Conservation (phyloP, 2,797 vertebrate genomes). For the Naso thynnoides region DNA sequence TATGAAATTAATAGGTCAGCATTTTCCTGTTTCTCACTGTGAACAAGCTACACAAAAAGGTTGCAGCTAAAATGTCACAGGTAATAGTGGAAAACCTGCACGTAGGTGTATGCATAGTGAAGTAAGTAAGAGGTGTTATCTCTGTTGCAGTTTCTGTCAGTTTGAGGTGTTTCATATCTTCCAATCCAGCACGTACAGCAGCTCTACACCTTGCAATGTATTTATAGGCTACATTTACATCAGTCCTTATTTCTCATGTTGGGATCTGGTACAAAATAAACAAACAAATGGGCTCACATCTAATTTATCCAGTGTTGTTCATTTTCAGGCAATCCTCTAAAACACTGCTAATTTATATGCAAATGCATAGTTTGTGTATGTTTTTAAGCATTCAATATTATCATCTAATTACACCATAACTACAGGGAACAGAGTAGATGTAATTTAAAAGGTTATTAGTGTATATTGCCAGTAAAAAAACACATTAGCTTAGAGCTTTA, state of each 20-base stretch:
- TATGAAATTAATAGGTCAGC: slow-evolving; percentile 16
- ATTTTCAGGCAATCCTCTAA: slow-evolving; percentile 22
- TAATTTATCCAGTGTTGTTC: slow-evolving; percentile 22
- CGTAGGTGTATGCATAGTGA: background rate
- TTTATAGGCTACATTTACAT: slow-evolving; percentile 8
- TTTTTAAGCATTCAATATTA: slow-evolving; percentile 44
- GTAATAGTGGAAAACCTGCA: background rate
- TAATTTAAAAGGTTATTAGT: slow-evolving; percentile 68
- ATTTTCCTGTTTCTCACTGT: slow-evolving; percentile 40
- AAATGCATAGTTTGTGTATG: slow-evolving; percentile 32
- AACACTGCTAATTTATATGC: slow-evolving; percentile 29
- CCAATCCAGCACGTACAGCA: background rate
- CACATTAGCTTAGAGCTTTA: slow-evolving; percentile 65
- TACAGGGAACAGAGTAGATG: slow-evolving; percentile 27
- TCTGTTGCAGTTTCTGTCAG: background rate
- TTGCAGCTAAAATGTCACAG: slow-evolving; percentile 25
- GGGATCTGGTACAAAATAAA: background rate
- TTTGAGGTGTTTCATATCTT: slow-evolving; percentile 1
- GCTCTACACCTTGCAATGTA: background rate
- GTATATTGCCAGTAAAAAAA: slow-evolving; percentile 61
- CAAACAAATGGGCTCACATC: background rate
- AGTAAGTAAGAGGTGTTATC: background rate
- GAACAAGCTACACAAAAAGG: slow-evolving; percentile 31
- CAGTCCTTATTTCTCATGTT: background rate
- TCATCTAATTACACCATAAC: slow-evolving; percentile 57